Conservation (phyloP, 2,113 vertebrate species). For the Patagioenas fasciata region DNA sequence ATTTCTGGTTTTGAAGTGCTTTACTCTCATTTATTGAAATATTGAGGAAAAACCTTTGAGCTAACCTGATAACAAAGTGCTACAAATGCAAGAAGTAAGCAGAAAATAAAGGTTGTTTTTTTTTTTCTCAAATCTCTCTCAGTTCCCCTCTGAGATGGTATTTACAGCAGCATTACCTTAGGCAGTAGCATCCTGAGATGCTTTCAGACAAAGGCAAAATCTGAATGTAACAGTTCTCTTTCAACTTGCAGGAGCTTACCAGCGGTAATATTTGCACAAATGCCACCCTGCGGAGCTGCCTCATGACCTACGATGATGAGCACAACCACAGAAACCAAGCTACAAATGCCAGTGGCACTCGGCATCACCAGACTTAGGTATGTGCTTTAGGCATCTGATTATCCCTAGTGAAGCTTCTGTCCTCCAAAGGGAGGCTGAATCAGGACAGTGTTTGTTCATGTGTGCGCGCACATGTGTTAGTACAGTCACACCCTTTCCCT, state of each 20-base stretch:
- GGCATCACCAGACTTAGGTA: not conserved
- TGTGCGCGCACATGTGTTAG: not conserved
- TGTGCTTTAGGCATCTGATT: not conserved
- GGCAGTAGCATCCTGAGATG: not conserved
- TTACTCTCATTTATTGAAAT: not conserved
- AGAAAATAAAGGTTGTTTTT: not conserved
- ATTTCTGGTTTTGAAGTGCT: not conserved
- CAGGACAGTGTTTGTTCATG: not conserved
- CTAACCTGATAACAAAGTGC: not conserved
- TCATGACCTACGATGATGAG: not conserved
- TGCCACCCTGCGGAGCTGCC: rapidly evolving
- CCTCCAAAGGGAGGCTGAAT: not conserved
- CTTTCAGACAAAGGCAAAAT: not conserved
- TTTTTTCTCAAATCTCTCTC: not conserved
- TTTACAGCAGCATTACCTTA: not conserved
- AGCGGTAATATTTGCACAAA: not conserved
- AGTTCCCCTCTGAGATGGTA: not conserved
- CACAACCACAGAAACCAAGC: not conserved
- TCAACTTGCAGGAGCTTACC: not conserved
- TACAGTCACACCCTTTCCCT: not conserved
- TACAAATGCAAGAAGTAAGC: not conserved
- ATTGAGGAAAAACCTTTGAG: not conserved
- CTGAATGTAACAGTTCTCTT: not conserved
- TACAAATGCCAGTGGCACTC: not conserved
- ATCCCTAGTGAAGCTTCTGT: not conserved